Conservation (phyloP, 2,888 invertebrate genomes). For the Metellina segmentata region DNA sequence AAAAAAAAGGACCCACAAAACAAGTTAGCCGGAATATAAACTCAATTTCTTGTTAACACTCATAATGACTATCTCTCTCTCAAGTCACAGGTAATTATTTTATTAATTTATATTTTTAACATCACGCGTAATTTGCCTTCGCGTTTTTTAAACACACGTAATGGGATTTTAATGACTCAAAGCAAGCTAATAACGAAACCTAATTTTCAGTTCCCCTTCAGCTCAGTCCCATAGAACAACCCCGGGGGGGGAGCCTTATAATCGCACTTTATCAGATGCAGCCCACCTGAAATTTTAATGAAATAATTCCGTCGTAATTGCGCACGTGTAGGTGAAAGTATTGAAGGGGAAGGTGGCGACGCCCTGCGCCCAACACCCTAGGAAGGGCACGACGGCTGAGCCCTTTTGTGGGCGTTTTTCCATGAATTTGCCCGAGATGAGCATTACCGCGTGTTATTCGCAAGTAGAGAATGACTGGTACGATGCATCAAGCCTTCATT, state of each 20-base stretch:
- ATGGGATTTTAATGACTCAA: background rate
- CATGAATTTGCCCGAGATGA: background rate
- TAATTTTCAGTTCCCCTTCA: no score
- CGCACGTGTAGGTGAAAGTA: background rate
- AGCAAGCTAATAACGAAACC: background rate
- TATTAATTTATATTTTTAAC: background rate
- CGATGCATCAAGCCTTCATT: background rate
- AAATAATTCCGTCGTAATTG: background rate
- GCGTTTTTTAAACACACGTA: background rate
- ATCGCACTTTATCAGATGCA: no score
- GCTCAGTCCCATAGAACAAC: no score
- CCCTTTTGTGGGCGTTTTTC: background rate
- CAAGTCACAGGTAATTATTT: background rate
- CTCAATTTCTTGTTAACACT: background rate
- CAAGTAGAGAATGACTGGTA: background rate
- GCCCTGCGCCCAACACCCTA: background rate
- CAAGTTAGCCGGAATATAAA: background rate
- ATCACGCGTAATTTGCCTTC: background rate
- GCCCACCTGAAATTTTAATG: background rate
- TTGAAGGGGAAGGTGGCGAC: background rate
- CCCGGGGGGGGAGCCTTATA: no score
- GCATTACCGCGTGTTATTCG: background rate
- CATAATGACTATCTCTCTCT: no score
- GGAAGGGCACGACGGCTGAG: background rate
- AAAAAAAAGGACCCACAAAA: background rate